Evolutionary conservation across 2,113 vertebrate genomes (phyloP), one percentile per base, ranked within the genome.

Genomic region (Rynchops niger): DNA sequence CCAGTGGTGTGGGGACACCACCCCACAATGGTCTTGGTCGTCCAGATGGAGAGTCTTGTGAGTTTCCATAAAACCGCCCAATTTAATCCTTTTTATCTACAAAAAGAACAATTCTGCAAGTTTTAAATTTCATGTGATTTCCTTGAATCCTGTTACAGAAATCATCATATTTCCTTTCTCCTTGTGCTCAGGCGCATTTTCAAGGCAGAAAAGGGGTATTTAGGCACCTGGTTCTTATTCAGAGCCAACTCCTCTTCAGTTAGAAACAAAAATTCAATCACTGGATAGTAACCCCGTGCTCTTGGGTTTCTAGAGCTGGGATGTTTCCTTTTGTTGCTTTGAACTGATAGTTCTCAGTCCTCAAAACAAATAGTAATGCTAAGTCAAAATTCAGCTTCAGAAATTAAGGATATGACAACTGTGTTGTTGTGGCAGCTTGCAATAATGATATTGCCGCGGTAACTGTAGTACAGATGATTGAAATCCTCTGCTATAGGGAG

Each of bases 1-100:
- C 26, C 16, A 5, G 20, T 50, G 52, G 6, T 0, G 0, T 26
- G 38, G 36, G 50, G 55, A 66, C 36, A 38, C 13, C 52, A 30
- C 43, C 23, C 27, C 14, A 32, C 49, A 27, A 9, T 9, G 78
- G 53, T 5, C 49, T 69, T 56, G 6, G n/a, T 50, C 29, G 62
- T 43, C 50, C 66, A 61, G 42, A 45, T 2, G 4, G 30, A 14
- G 11, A 14, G 11, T 81, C 8, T 11, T 36, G 11, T 45, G 55
- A 42, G 27, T 53, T 62, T 25, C 61, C 21, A 15, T 58, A 71
- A 36, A 88, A 9, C 21, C 20, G 13, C n/a, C n/a, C 22, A 2
- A 6, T 55, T 71, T 30, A 50, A 42, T 87, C 12, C 11, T 74
- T 70, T 66, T 66, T 19, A 21, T 34, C 42, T 78, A 11, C 52